Base-by-base conservation (phyloP, 2,888 invertebrate genomes). In the Lingula anatina region DNA sequence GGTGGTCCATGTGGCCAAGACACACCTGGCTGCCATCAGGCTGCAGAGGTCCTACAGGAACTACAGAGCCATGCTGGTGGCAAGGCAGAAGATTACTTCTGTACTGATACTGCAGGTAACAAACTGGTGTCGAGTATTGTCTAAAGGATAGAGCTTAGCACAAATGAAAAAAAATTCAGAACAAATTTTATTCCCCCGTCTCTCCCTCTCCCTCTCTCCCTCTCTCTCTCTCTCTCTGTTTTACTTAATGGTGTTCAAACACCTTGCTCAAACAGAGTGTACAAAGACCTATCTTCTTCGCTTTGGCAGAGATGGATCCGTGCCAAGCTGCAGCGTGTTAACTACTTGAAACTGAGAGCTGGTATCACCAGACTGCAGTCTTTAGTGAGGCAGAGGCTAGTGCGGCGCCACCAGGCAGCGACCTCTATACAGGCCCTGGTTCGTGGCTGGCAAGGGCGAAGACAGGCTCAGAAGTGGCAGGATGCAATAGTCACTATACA, bases 41-140 rank as follows among this genome's bases (percentile, higher is more conserved):
- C 63, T 71, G 27, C 71, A 71, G 60, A 51, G 64, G 31, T 53
- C 50, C 40, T 69, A 59, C 53, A 55, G 65, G 25, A 61, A 58
- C 36, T 50, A 56, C 27, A n/a, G 44, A 12, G 37, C 59, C 20
- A 46, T 64, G 41, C 48, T 50, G 15, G 39, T 44, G n/a, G 68
- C 65, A 7, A 53, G 51, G 39, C 47, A 61, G 38, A 56, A 60
- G 31, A 38, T 70, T 0, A 47, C 57, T 39, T 56, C 51, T 44
- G 54, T 70, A 18, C 39, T 70, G 3, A 9, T 56, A 1, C 54
- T 70, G 45, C 70, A 70, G 68, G 70, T 70, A 47, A 35, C 49
- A 9, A 12, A 31, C 9, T 31, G 31, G 9, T 31, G 9, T 31
- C 15, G 31, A 31, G 15, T 31, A 12, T 31, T 12, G 31, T 31